A percentile compares a stretch with the other conserved stretches of the same genome.
Conservation (phyloP, 2,888 invertebrate genomes). For the Lordiphosa fenestrarum region DNA sequence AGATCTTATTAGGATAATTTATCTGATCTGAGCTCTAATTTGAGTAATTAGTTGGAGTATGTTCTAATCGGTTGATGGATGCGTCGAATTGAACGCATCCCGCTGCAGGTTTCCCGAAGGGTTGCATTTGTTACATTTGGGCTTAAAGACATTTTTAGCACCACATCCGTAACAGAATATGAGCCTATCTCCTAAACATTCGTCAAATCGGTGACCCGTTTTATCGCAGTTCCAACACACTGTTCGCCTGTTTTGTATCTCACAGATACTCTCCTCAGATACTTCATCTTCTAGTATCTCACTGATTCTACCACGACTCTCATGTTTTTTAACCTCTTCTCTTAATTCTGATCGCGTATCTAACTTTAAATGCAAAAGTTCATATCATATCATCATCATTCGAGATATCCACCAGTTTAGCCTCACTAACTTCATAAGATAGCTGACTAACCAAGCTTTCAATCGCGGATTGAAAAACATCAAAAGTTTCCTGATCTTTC, state of each 20-base stretch:
- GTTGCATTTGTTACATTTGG: constrained; percentile 1
- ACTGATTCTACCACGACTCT: not conserved
- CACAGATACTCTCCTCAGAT: not conserved
- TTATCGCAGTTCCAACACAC: constrained; percentile 21
- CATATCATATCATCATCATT: no score
- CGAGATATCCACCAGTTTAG: not conserved
- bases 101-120: constrained; percentile 7
- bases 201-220: constrained; percentile 14
- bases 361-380: not conserved
- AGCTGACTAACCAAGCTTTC: not conserved
- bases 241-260: not conserved
- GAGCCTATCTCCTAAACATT: not conserved
- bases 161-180: constrained; percentile 23
- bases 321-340: not conserved
- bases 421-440: not conserved
- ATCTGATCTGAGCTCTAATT: not conserved
- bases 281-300: not conserved
- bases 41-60: no score
- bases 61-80: not conserved
- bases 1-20: not conserved
- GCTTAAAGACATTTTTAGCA: constrained; percentile 11
- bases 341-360: not conserved
- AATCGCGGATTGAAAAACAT: no score
- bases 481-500: not conserved
- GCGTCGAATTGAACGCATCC: constrained; percentile 4